phyloP scores from a whole-genome alignment of 2,113 vertebrate species.

The Triplophysa siluroides region DNA sequence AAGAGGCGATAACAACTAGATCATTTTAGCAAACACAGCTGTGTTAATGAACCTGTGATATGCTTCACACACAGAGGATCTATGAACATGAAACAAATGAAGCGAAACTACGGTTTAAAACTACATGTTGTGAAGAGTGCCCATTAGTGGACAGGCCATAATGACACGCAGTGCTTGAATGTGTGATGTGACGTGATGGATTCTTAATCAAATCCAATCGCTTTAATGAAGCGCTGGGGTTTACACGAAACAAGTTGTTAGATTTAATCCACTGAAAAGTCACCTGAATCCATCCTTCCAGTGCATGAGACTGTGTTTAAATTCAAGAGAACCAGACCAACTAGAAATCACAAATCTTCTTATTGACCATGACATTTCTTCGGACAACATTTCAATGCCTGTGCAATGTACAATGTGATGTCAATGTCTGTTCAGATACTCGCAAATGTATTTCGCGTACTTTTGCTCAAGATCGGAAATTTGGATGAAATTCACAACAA shows the following conservation, averaged over 20 bases:
- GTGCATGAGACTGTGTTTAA: no score
- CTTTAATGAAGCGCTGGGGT: not conserved
- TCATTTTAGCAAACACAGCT: not conserved
- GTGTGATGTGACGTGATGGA: not conserved
- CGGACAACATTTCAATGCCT: no score
- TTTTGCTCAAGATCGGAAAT: not conserved
- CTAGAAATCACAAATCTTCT: no score
- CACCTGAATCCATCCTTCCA: not conserved
- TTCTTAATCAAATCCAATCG: constrained; percentile 1
- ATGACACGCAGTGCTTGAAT: not conserved
- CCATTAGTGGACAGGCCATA: not conserved
- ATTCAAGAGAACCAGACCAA: not conserved
- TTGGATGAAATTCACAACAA: no score
- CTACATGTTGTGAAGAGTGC: not conserved
- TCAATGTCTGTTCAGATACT: no score
- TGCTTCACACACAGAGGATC: not conserved
- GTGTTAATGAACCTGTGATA: not conserved
- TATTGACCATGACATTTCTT: not conserved
- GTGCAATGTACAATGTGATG: no score
- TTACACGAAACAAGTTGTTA: not conserved
- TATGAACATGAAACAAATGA: constrained; percentile 12
- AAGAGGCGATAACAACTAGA: not conserved
- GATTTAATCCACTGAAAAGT: not conserved
- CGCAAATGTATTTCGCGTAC: not conserved
- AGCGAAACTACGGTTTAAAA: not conserved